These are phyloP conservation scores for Bergia sp. DNA, from an alignment of 92 coral and sea anemone species.

Conservation along the genomic window DNA sequence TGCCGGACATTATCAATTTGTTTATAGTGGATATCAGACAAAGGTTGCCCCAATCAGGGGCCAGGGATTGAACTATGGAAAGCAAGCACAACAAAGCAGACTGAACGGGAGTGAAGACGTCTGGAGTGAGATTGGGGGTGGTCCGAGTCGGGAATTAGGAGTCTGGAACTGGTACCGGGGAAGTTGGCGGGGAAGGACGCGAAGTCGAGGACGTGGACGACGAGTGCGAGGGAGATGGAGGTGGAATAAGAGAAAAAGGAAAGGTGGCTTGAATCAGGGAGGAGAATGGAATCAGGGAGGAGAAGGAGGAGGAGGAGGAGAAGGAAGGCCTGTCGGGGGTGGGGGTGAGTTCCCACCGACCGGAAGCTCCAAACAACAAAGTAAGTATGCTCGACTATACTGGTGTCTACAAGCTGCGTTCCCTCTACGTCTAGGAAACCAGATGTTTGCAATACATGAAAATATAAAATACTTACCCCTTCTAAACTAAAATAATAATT, in stretches of 20 bases:
- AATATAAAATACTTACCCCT: not conserved
- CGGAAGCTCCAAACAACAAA: not conserved
- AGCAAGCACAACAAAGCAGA: not conserved
- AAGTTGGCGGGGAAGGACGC: constrained; percentile 13
- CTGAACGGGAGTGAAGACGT: not conserved
- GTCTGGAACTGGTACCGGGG: not conserved
- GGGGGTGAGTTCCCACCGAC: not conserved
- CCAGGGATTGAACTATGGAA: not conserved
- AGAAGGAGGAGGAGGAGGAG: not conserved
- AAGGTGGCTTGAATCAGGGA: constrained; percentile 11
- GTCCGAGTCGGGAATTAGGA: not conserved
- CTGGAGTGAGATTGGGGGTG: not conserved
- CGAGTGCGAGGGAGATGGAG: not conserved
- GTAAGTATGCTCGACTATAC: not conserved
- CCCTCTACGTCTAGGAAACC: not conserved
- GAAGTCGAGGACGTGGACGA: constrained; percentile 1
- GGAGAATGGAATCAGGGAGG: not conserved
- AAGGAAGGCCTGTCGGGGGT: too few relatives aligned
- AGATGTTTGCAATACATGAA: not conserved
- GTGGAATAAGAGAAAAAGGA: not conserved
- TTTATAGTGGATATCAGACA: not conserved
- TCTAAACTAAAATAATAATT: too few relatives aligned
- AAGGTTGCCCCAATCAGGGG: not conserved
- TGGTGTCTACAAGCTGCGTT: not conserved
- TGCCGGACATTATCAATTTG: not conserved